Percentiles rank a stretch among this genome's conserved stretches.
Conservation (phyloP, 2,797 vertebrate species). For the Amniataba percoides region DNA sequence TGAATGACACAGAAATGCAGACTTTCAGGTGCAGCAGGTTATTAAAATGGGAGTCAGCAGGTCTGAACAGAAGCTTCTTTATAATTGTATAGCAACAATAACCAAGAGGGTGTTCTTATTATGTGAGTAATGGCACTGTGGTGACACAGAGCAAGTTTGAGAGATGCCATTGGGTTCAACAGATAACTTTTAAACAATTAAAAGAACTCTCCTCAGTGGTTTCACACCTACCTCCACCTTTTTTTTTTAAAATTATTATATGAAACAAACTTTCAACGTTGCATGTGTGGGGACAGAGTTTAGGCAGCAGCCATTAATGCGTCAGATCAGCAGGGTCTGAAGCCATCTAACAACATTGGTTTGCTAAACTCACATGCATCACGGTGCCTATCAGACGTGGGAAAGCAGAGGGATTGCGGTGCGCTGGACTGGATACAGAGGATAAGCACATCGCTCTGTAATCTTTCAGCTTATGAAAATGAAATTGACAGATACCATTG, state of each 20-base stretch:
- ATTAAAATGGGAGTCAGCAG: conserved; percentile 41
- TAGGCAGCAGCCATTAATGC: not conserved
- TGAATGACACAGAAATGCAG: conserved; percentile 27
- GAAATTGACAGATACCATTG: conserved; percentile 74
- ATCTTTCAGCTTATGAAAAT: conserved; percentile 74
- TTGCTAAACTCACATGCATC: conserved; percentile 36
- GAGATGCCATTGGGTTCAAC: conserved; percentile 4
- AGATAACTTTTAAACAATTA: conserved; percentile 5
- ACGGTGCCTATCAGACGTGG: conserved; percentile 54
- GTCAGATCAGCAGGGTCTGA: conserved; percentile 7
- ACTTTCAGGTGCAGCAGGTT: conserved; percentile 57
- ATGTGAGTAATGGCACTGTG: conserved; percentile 17
- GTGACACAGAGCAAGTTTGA: not conserved
- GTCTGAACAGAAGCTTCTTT: conserved; percentile 37
- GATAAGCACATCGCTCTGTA: conserved; percentile 66
- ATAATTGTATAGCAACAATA: conserved; percentile 9
- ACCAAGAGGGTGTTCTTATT: not conserved
- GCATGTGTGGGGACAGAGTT: not conserved
- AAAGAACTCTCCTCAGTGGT: not conserved
- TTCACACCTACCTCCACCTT: not conserved
- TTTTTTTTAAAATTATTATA: not conserved
- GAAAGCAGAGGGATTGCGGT: conserved; percentile 53
- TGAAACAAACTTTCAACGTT: not conserved
- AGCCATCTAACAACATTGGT: conserved; percentile 17
- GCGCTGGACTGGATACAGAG: conserved; percentile 54